Base-by-base conservation (phyloP, 1,140 invertebrate genomes). In the Alviniconcha marisindica region DNA sequence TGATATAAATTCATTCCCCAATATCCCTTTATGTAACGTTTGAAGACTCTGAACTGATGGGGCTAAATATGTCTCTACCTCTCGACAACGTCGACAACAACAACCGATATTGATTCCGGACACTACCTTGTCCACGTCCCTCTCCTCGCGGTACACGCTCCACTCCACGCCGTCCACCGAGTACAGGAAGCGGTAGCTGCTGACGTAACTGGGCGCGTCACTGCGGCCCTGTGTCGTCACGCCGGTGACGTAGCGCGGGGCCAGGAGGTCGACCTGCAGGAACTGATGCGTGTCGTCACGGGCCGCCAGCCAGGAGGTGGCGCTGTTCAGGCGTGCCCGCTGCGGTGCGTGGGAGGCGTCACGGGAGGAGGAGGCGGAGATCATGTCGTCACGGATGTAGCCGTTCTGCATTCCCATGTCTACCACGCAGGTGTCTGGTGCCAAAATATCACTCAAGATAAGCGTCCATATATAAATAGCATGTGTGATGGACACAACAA, bases 171-270 rank as follows among this genome's bases (percentile, higher is more conserved):
- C 94, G 90, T 97, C 95, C 10, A 94, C 94, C 1, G 96, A 96
- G 89, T 97, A 97, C 84, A 94, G 91, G 10, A 97, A 92, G 86
- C 95, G 95, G 91, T 96, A 97, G 0, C 95, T 93, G 1, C 94
- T 95, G 1, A 97, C 96, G 95, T 96, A 97, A 14, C 91, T 85
- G n/a, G 91, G 89, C 0, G 84, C 84, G 56, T 87, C 84, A 24
- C 85, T 82, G 10, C 89, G 82, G 28, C 93, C 93, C 91, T 96
- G 96, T 0, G 96, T 97, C 28, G 95, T 94, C 21, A 98, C 93
- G 73, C 96, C 97, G 14, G 96, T 97, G 14, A 97, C 91, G 89
- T 96, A 96, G 38, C 96, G 94, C 1, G 95, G 94, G 44, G 95
- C 95, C 28, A 95, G 90, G 89, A 97, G 97, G 91, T 97, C 95